These are phyloP conservation scores for Caenorhabditis imperialis DNA, from an alignment of 2,888 invertebrate genomes.

Conservation along the genomic window DNA sequence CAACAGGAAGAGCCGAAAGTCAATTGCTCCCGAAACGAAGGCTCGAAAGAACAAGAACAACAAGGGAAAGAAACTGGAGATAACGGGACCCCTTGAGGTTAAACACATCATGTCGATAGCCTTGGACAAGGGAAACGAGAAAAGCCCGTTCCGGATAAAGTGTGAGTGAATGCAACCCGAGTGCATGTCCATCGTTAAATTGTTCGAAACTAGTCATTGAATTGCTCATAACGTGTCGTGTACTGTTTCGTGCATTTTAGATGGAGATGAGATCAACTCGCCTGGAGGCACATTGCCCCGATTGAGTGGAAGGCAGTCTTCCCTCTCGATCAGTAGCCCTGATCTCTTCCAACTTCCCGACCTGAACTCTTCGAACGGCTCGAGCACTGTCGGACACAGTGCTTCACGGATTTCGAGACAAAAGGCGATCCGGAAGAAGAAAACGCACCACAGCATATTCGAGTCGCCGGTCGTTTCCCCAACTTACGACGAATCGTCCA, in stretches of 20 bases:
- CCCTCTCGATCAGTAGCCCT: constrained; percentile 55
- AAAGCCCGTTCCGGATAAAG: constrained; percentile 23
- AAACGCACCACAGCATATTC: constrained; percentile 12
- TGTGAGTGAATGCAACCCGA: constrained; percentile 16
- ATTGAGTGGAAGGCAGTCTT: constrained; percentile 8
- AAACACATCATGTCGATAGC: constrained; percentile 41
- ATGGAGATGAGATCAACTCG: constrained; percentile 18
- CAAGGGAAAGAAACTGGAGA: constrained; percentile 35
- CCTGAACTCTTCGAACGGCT: constrained; percentile 1
- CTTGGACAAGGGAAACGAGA: constrained; percentile 19
- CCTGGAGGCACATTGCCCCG: constrained; percentile 48
- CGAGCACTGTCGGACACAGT: constrained; percentile 20
- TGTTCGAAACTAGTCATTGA: too few species aligned
- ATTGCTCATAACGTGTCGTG: constrained; percentile 34
- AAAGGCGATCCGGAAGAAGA: constrained; percentile 46
- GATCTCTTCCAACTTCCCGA: constrained; percentile 43
- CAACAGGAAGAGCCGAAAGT: constrained; percentile 11
- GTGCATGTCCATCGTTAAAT: too few species aligned
- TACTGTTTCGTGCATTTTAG: constrained; percentile 30
- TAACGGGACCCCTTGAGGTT: constrained; percentile 36
- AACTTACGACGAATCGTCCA: constrained; percentile 6
- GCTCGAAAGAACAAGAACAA: constrained; percentile 27
- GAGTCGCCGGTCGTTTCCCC: constrained; percentile 29
- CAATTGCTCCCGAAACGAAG: constrained; percentile 40
- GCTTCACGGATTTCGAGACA: constrained; percentile 37